phyloP scores from a whole-genome alignment of 2,797 vertebrate genomes.

The Xyrichtys novacula region DNA sequence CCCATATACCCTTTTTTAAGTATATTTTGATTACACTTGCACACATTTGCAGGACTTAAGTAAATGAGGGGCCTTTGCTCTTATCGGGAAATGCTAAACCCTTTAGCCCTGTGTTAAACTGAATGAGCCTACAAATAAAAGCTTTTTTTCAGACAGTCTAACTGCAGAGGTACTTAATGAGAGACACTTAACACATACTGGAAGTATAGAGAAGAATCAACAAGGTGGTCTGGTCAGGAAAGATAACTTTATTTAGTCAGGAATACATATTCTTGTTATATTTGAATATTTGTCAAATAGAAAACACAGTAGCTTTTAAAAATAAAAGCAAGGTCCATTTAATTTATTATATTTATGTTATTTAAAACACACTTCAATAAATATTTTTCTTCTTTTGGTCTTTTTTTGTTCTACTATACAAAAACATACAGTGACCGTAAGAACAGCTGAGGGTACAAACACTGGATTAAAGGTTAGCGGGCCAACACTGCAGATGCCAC shows the following conservation, averaged over 20 bases:
- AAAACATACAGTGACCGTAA: conserved; percentile 71
- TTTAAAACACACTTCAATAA: conserved; percentile 87
- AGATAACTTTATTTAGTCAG: conserved; percentile 85
- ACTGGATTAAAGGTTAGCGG: conserved; percentile 70
- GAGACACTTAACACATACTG: neutral
- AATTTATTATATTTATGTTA: conserved; percentile 75
- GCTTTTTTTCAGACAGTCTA: too few relatives aligned
- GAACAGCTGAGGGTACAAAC: conserved; percentile 61
- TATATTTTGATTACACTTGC: too few relatives aligned
- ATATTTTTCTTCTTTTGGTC: conserved; percentile 76
- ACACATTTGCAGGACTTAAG: too few relatives aligned
- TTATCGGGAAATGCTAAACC: too few relatives aligned
- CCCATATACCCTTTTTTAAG: too few relatives aligned
- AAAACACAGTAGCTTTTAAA: conserved; percentile 96
- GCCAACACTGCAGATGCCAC: conserved; percentile 64
- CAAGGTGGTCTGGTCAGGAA: conserved; percentile 68
- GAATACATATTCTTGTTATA: conserved; percentile 82
- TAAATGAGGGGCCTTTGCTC: too few relatives aligned
- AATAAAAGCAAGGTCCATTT: conserved; percentile 95
- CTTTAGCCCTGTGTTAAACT: too few relatives aligned
- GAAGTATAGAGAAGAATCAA: conserved; percentile 10
- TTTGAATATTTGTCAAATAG: conserved; percentile 92
- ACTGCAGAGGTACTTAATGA: too few relatives aligned
- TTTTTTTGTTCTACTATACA: conserved; percentile 74
- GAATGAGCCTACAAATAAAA: too few relatives aligned